Conservation (phyloP, 2,797 vertebrate species). For the Garrulus glandarius region DNA sequence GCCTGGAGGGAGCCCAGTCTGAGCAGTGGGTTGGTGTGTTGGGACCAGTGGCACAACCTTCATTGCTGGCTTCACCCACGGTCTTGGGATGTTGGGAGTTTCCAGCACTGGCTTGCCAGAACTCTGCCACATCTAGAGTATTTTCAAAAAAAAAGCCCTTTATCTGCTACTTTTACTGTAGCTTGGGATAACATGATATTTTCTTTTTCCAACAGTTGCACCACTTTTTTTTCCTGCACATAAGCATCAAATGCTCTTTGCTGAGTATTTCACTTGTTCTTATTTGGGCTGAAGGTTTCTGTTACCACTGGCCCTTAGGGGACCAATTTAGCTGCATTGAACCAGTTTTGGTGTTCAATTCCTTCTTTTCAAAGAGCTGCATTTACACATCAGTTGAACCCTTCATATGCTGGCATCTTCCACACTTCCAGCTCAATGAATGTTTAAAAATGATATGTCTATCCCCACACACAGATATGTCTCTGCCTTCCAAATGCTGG, state of each 20-base stretch:
- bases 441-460: not conserved
- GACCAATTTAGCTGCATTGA: constrained; percentile 64
- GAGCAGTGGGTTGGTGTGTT: not conserved
- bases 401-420: constrained; percentile 37
- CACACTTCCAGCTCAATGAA: constrained; percentile 53
- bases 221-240: not conserved
- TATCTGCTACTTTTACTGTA: not conserved
- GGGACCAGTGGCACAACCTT: not conserved
- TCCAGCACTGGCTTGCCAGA: not conserved
- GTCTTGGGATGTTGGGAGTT: not conserved
- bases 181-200: not conserved
- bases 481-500: constrained; percentile 19
- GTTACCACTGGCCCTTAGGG: constrained; percentile 62
- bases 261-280: constrained; percentile 51
- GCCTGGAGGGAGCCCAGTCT: not conserved
- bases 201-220: not conserved
- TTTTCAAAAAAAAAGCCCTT: not conserved
- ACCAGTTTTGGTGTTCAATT: constrained; percentile 56
- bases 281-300: constrained; percentile 64
- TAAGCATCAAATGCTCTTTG: constrained; percentile 55
- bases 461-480: not conserved
- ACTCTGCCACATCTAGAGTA: not conserved
- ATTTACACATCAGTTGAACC: constrained; percentile 66
- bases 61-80: not conserved
- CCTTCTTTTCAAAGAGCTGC: constrained; percentile 57